Evolutionary conservation across 2,797 vertebrate species (phyloP).

Genomic region (Mus spretus): DNA sequence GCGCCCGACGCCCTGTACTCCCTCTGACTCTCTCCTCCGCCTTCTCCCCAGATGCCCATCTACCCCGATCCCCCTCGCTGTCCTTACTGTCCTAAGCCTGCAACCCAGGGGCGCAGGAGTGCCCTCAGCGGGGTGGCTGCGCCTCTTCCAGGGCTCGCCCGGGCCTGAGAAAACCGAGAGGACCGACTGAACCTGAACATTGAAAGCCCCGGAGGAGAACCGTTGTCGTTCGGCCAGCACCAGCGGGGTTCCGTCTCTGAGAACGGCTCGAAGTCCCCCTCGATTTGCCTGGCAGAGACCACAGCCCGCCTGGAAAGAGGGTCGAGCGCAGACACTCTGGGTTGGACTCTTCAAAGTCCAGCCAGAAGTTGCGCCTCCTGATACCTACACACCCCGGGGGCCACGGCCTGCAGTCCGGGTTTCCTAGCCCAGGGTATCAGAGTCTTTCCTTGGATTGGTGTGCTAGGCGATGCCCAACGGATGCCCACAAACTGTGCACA

Average conservation of each 20-base stretch:
- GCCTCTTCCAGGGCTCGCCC: not conserved
- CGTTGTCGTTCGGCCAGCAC: not conserved
- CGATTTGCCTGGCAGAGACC: not conserved
- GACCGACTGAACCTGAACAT: not conserved
- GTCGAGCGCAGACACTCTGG: not conserved
- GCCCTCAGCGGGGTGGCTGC: not conserved
- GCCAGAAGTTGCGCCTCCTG: rapidly evolving
- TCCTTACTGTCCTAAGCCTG: not conserved
- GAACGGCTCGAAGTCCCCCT: not conserved
- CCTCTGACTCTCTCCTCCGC: not conserved
- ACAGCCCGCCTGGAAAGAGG: not conserved
- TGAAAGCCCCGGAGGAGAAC: not conserved
- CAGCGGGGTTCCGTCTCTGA: not conserved
- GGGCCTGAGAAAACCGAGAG: not conserved
- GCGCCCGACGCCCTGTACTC: not conserved
- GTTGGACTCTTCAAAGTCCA: not conserved
- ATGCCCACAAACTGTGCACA: not conserved
- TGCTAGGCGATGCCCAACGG: not conserved
- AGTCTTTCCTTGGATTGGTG: not conserved
- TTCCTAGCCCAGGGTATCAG: rapidly evolving
- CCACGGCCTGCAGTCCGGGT: rapidly evolving
- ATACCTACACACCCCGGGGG: no score
- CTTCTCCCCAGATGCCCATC: not conserved
- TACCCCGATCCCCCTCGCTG: not conserved
- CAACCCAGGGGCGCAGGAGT: not conserved